Percentiles rank a stretch among this genome's conserved stretches.
These are phyloP conservation scores for Eilema sororculum DNA, from an alignment of 2,888 invertebrate genomes.

Conservation along the genomic window DNA sequence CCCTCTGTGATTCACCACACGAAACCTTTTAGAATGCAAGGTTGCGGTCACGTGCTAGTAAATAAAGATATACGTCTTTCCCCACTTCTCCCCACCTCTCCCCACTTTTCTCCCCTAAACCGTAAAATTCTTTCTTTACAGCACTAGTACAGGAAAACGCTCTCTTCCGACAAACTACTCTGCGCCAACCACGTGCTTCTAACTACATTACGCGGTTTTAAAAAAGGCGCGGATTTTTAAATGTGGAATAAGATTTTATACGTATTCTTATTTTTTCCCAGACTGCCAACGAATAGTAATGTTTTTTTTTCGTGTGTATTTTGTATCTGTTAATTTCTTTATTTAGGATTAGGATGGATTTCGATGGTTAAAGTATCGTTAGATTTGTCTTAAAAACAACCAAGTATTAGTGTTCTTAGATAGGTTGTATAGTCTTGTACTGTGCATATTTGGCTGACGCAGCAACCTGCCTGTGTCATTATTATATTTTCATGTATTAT, in stretches of 20 bases:
- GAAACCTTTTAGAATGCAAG: conserved; percentile 73
- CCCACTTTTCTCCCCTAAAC: conserved; percentile 52
- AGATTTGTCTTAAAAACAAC: no score
- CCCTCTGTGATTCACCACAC: conserved; percentile 51
- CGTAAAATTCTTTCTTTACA: conserved; percentile 82
- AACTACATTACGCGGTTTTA: conserved; percentile 56
- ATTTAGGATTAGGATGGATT: no score
- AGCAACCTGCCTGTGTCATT: no score
- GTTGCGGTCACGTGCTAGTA: conserved; percentile 75
- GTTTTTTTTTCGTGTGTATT: neutral
- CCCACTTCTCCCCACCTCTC: conserved; percentile 29
- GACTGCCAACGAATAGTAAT: no score
- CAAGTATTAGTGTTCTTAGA: no score
- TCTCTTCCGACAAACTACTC: conserved; percentile 73
- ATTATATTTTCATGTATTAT: no score
- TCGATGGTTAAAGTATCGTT: no score
- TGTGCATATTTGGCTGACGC: no score
- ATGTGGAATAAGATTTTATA: conserved; percentile 32
- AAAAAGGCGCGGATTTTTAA: conserved; percentile 62
- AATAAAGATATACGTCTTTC: conserved; percentile 73
- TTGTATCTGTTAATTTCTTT: no score
- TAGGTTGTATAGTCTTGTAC: no score
- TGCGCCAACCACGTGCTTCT: conserved; percentile 60
- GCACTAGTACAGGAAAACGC: conserved; percentile 76
- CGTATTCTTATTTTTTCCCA: conserved; percentile 19